A percentile compares a stretch with the other conserved stretches of the same genome.
Conservation (phyloP, 2,797 vertebrate genomes). For the Agapornis canus region DNA sequence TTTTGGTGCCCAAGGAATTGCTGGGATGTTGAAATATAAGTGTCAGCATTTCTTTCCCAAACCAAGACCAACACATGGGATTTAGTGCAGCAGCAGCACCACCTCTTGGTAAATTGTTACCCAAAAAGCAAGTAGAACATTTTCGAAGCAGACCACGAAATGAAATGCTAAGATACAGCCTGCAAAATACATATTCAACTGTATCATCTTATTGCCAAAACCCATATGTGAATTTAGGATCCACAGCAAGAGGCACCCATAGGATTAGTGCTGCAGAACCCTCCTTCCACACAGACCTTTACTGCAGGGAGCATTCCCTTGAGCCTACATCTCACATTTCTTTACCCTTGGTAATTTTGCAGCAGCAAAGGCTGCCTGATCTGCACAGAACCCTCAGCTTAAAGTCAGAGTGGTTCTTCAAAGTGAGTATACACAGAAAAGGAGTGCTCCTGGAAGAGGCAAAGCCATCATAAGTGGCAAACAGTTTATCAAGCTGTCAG, state of each 20-base stretch:
- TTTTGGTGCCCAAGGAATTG: not conserved
- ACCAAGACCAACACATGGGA: not conserved
- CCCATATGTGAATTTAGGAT: not conserved
- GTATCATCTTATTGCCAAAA: not conserved
- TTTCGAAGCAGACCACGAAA: not conserved
- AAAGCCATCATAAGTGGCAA: slow-evolving; percentile 11
- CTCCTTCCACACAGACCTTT: not conserved
- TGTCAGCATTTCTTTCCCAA: not conserved
- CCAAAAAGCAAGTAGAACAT: not conserved
- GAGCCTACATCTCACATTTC: not conserved
- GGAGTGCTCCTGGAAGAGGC: slow-evolving; percentile 29
- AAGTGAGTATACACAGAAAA: not conserved
- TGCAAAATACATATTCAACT: not conserved
- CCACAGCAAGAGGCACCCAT: not conserved
- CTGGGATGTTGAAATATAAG: not conserved
- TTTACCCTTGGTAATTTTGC: not conserved
- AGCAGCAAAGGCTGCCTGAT: not conserved
- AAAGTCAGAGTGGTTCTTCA: not conserved
- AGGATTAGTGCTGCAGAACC: not conserved
- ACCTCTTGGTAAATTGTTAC: not conserved
- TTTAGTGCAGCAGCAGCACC: slow-evolving; percentile 31
- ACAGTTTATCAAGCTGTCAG: slow-evolving; percentile 60
- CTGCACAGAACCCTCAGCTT: not conserved
- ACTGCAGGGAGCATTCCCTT: not conserved
- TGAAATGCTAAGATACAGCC: not conserved